Evolutionary conservation across 1,140 invertebrate species (phyloP).

Genomic region (Tetragnatha versicolor): DNA sequence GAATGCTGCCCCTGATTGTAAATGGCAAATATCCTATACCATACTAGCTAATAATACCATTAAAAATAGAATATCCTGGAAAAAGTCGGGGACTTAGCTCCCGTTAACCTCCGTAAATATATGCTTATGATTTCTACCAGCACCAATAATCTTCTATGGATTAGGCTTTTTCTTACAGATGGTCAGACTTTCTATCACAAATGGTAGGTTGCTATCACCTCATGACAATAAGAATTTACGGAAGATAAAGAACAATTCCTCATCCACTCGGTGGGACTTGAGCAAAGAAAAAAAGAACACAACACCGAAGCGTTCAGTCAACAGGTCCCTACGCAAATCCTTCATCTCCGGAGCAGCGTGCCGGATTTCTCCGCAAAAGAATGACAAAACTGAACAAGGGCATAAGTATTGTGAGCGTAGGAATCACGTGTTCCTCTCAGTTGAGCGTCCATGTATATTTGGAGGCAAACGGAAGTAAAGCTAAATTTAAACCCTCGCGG

Average conservation of each 20-base stretch:
- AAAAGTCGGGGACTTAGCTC: too few species aligned
- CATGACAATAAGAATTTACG: constrained; percentile 8
- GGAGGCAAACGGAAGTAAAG: constrained; percentile 3
- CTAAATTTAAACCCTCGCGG: not conserved
- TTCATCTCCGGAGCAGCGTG: not conserved
- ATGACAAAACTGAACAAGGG: constrained; percentile 17
- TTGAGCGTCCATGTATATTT: constrained; percentile 10
- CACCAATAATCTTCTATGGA: too few species aligned
- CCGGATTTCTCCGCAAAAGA: not conserved
- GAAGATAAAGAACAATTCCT: not conserved
- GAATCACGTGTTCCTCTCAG: constrained; percentile 19
- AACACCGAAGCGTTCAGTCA: constrained; percentile 2
- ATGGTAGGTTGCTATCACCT: not conserved
- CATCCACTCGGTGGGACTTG: not conserved
- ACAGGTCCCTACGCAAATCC: constrained; percentile 13
- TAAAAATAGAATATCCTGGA: too few species aligned
- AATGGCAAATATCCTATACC: too few species aligned
- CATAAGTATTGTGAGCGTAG: constrained; percentile 12
- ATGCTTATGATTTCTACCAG: too few species aligned
- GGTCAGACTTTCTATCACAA: not conserved
- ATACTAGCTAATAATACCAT: too few species aligned
- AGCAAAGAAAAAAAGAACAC: not conserved
- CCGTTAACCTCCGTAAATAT: too few species aligned
- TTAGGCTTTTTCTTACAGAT: not conserved
- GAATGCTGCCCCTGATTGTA: too few species aligned